Evolutionary conservation across 2,113 vertebrate species (phyloP), one percentile per base, ranked within the genome.

Genomic region (Alces alces): DNA sequence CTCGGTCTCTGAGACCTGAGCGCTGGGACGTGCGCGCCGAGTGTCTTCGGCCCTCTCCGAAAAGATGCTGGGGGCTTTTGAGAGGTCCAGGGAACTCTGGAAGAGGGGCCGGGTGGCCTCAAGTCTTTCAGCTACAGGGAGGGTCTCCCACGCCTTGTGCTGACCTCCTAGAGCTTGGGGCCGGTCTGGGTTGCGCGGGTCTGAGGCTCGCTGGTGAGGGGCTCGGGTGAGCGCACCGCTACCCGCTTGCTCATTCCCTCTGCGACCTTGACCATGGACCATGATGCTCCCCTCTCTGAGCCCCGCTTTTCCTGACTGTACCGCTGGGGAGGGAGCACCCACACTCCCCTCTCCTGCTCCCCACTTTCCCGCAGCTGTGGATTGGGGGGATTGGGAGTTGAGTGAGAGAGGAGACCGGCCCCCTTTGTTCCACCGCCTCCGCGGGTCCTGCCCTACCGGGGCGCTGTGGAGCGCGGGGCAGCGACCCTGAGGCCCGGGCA

Each of bases 141-240:
- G 43, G 9, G 43, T 57, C 1, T 2, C 39, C 36, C 33, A 5
- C 1, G 4, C 57, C 5, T 3, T 0, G 14, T 16, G 43, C 82
- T 39, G 7, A 21, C 23, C 57, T 14, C 13, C 30, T 33, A 3
- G 33, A 2, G 1, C 30, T 82, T 28, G 9, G 43, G 43, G 27
- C n/a, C 3, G 1, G 25, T 58, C 61, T 83, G 54, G 80, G 16
- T 61, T 3, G 10, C 30, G 1, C 21, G 3, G 25, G 66, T 61
- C 76, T 21, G 25, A 19, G 39, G 76, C 28, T 88, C 50, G 1
- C 36, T 6, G 0, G 2, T 12, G 23, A 96, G 57, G 21, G 47
- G 23, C 39, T 57, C 27, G 12, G 1, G 43, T 58, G 30, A 10
- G 73, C 17, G 7, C 25, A 0, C 50, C 28, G 79, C 19, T 43